These are phyloP conservation scores for Propithecus deckenii DNA, from an alignment of 2,797 vertebrate genomes.

Conservation along the genomic window DNA sequence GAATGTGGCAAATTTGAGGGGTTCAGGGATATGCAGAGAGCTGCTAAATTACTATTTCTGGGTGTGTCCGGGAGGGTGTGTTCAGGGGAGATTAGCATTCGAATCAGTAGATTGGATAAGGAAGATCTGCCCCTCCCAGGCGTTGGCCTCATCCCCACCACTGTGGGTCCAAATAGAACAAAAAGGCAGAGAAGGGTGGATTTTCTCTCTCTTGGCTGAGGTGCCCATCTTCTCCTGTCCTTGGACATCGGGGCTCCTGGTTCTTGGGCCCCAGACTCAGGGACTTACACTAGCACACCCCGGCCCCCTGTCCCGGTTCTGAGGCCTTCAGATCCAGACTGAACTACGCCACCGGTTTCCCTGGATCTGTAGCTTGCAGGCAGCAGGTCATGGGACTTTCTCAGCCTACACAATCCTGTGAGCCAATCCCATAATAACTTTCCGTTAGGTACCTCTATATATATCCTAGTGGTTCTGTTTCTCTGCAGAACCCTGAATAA, in stretches of 20 bases:
- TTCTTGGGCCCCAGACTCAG: not conserved
- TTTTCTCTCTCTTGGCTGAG: not conserved
- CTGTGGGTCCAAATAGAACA: not conserved
- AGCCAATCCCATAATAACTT: not conserved
- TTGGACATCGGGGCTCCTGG: not conserved
- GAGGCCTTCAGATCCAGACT: not conserved
- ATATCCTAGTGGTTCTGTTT: not conserved
- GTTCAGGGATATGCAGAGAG: not conserved
- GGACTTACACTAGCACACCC: too few species aligned
- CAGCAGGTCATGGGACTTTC: not conserved
- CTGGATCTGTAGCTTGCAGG: not conserved
- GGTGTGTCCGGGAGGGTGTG: not conserved
- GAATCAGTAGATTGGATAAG: too few species aligned
- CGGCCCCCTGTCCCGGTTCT: fast-evolving
- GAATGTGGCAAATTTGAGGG: not conserved
- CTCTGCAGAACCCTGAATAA: not conserved
- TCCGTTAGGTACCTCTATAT: not conserved
- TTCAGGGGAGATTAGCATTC: not conserved
- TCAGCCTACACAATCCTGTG: not conserved
- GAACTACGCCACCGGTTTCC: not conserved
- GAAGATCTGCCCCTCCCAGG: fast-evolving
- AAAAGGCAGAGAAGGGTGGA: not conserved
- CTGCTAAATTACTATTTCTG: not conserved
- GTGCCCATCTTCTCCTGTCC: not conserved
- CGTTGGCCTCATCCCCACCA: fast-evolving